Conservation (phyloP, 2,113 vertebrate species). For the Scopus umbretta region DNA sequence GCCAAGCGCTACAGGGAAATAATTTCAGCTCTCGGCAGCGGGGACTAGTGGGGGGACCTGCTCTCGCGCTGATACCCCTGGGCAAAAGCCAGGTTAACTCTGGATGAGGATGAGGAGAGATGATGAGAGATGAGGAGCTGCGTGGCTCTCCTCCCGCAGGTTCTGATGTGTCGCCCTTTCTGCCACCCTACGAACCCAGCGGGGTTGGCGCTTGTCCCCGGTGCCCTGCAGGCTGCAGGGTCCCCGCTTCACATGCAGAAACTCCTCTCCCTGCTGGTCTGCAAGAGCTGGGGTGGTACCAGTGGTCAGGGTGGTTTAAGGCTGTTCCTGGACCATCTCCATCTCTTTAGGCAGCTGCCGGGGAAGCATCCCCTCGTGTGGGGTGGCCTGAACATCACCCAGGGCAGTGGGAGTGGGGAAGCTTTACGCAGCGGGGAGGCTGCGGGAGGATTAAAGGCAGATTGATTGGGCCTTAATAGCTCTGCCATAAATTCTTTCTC, state of each 20-base stretch:
- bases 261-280: background rate
- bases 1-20: background rate
- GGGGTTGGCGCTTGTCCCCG: rapidly evolving
- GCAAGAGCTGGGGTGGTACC: rapidly evolving
- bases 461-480: background rate
- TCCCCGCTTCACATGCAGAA: rapidly evolving
- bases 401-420: background rate
- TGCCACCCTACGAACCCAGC: background rate
- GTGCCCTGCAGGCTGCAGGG: rapidly evolving
- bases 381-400: background rate
- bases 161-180: background rate
- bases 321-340: background rate
- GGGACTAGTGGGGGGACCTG: background rate
- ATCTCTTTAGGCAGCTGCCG: background rate
- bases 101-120: too few relatives aligned
- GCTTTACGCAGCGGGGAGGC: background rate
- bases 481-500: background rate
- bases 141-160: rapidly evolving
- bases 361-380: rapidly evolving
- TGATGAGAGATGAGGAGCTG: rapidly evolving
- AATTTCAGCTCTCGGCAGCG: background rate
- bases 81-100: rapidly evolving
- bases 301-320: rapidly evolving
- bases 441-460: background rate
- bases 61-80: rapidly evolving